These are phyloP conservation scores for Mohoua ochrocephala DNA, from an alignment of 2,113 vertebrate genomes.

Conservation along the genomic window DNA sequence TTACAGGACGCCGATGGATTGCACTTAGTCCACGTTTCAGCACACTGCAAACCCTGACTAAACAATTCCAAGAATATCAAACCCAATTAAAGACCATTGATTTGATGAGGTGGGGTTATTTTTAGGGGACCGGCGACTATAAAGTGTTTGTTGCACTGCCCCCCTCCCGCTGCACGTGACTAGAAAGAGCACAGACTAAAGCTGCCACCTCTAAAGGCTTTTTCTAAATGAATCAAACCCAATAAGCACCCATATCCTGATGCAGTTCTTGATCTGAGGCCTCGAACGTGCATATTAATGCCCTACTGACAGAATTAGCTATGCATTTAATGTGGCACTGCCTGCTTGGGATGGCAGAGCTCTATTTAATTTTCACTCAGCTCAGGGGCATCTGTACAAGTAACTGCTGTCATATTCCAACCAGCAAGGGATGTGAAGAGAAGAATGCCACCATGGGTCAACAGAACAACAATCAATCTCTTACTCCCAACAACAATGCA, in stretches of 20 bases:
- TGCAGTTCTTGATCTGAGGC: background rate
- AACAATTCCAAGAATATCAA: background rate
- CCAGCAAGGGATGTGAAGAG: background rate
- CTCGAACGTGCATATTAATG: background rate
- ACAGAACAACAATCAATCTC: background rate
- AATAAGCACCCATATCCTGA: background rate
- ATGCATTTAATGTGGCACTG: background rate
- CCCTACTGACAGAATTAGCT: background rate
- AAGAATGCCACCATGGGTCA: background rate
- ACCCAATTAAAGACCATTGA: background rate
- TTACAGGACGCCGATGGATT: background rate
- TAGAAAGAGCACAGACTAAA: background rate
- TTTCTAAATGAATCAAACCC: background rate
- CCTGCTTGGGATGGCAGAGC: background rate
- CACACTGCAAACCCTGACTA: background rate
- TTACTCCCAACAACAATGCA: background rate
- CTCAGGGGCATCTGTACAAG: background rate
- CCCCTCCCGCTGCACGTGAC: accelerated
- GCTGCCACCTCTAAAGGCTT: background rate
- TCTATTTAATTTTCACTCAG: background rate
- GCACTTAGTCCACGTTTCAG: background rate
- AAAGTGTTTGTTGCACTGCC: background rate
- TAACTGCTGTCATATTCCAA: background rate
- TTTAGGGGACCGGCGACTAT: background rate
- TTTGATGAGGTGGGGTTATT: background rate